Evolutionary conservation across 2,888 invertebrate species (phyloP), one percentile per base, ranked within the genome.

Genomic region (Notodonta dromedarius): DNA sequence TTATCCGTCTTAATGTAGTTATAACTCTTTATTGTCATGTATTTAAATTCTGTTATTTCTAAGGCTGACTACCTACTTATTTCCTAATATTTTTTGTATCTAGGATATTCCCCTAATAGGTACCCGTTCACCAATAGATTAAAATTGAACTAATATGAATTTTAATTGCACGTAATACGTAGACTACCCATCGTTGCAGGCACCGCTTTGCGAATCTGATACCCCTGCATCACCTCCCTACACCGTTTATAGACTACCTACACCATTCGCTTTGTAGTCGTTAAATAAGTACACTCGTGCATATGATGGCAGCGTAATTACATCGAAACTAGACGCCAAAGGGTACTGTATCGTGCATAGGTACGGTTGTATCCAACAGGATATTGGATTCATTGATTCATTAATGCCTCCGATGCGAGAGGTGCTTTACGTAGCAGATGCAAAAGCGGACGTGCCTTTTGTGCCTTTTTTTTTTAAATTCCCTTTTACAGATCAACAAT

Each of bases 381-480:
- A 80, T 83, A 83, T 83, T 77, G 82, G 77, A 80, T 81, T 78
- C 77, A 78, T 84, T 85, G 84, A 85, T 85, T 84, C 1, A 85
- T 14, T 50, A 50, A 14, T 50, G 50, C 4, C 5, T 0, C 9
- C 12, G 24, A 51, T 11, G 24, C 4, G 24, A 24, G 46, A 46
- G 13, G 13, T n/a, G 4, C 6, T 46, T 46, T 46, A 12, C 24
- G 44, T n/a, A 5, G n/a, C 5, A 46, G 46, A 46, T 46, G 46
- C 42, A 11, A 5, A 9, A 13, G n/a, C n/a, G 46, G 4, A 46
- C 4, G n/a, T n/a, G n/a, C 4, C 11, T 46, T 42, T 42, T 42
- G 24, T 24, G 2, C 24, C 1, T 42, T 9, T 42, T 7, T 5
- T 9, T 7, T 42, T 42, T 42, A 9, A 5, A 12, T 42, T 42